Evolutionary conservation across 2,888 invertebrate species (phyloP).

Genomic region (Malacosoma neustria): DNA sequence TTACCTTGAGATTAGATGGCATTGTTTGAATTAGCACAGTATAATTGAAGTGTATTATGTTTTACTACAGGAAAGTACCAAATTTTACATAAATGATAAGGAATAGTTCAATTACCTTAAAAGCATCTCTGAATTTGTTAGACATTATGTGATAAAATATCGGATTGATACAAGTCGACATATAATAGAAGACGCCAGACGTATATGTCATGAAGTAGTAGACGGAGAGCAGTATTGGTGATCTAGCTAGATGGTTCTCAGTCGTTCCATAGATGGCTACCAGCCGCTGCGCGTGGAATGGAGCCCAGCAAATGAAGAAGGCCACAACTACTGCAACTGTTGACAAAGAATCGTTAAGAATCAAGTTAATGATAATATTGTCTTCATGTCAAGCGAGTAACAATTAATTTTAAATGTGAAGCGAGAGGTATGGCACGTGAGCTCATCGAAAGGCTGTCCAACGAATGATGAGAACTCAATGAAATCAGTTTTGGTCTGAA

Average conservation of each 20-base stretch:
- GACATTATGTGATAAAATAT: conserved; percentile 96
- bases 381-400: too few species aligned
- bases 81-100: conserved; percentile 38
- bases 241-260: conserved; percentile 46
- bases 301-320: conserved; percentile 93
- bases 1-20: too few species aligned
- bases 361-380: too few species aligned
- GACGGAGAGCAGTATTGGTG: conserved; percentile 64
- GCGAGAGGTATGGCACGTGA: too few species aligned
- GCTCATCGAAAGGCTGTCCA: too few species aligned
- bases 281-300: conserved; percentile 94
- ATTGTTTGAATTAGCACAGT: too few species aligned
- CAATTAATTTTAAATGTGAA: too few species aligned
- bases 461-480: too few species aligned
- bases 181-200: conserved; percentile 92
- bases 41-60: too few species aligned
- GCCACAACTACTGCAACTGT: conserved; percentile 93
- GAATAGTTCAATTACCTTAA: conserved; percentile 78
- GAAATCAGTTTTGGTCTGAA: too few species aligned
- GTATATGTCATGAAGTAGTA: conserved; percentile 84
- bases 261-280: conserved; percentile 83
- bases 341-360: conserved; percentile 7
- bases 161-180: conserved; percentile 95
- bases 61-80: too few species aligned
- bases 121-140: conserved; percentile 93